Conservation (phyloP, 1,140 invertebrate genomes). For the Rhagoletis zephyria region DNA sequence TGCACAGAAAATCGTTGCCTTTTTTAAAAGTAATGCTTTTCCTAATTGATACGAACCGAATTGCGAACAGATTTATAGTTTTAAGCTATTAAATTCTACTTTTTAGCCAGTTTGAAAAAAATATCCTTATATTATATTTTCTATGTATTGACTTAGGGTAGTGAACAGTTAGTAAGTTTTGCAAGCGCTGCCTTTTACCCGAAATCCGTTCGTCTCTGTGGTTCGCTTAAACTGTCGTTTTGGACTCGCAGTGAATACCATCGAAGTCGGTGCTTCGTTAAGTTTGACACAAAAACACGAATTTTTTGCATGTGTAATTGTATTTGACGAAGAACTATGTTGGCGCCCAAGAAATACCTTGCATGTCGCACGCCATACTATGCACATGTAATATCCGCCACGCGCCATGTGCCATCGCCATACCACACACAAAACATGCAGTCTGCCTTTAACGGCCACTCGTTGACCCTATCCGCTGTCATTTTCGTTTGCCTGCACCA, state of each 20-base stretch:
- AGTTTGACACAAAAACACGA: slow-evolving; percentile 45
- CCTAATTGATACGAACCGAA: background rate
- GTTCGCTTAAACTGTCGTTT: slow-evolving; percentile 73
- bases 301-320: slow-evolving; percentile 59
- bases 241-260: slow-evolving; percentile 66
- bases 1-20: background rate
- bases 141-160: slow-evolving; percentile 43
- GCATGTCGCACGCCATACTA: slow-evolving; percentile 44
- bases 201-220: slow-evolving; percentile 71
- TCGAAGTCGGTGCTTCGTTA: slow-evolving; percentile 71
- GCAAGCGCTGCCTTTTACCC: slow-evolving; percentile 63
- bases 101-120: slow-evolving; percentile 59
- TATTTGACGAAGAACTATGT: slow-evolving; percentile 51
- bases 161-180: slow-evolving; percentile 24
- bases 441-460: background rate
- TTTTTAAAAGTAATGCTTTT: background rate
- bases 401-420: slow-evolving; percentile 20
- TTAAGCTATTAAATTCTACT: slow-evolving; percentile 31
- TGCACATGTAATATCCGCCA: slow-evolving; percentile 1
- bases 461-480: slow-evolving; percentile 27
- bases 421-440: slow-evolving; percentile 6
- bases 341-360: slow-evolving; percentile 53
- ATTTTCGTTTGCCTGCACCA: background rate
- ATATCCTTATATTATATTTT: slow-evolving; percentile 59
- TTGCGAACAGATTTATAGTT: slow-evolving; percentile 49